A percentile compares a stretch with the other conserved stretches of the same genome.
These are phyloP conservation scores for Trematocara caparti DNA, from an alignment of 2,797 vertebrate genomes.

Conservation along the genomic window DNA sequence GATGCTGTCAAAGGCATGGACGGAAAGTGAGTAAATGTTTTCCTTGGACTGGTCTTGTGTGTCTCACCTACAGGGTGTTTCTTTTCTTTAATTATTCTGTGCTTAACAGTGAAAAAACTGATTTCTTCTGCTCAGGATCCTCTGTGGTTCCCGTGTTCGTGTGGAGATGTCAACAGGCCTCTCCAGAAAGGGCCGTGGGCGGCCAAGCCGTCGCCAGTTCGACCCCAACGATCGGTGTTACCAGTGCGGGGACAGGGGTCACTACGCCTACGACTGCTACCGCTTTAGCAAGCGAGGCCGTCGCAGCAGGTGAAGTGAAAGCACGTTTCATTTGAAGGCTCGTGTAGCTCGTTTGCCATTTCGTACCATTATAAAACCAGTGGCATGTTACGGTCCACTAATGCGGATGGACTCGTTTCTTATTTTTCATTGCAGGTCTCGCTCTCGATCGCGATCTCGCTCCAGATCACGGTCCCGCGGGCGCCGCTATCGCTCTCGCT, in stretches of 20 bases:
- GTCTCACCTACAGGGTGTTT: accelerated
- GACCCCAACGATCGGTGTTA: slow-evolving; percentile 83
- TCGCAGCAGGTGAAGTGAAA: slow-evolving; percentile 57
- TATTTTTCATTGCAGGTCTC: slow-evolving; percentile 50
- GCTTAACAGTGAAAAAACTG: background rate
- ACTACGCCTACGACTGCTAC: slow-evolving; percentile 85
- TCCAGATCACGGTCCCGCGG: slow-evolving; percentile 80
- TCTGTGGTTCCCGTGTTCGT: slow-evolving; percentile 81
- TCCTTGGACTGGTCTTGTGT: background rate
- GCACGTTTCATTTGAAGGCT: background rate
- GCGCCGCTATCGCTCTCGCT: slow-evolving; percentile 74
- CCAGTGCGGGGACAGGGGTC: slow-evolving; percentile 82
- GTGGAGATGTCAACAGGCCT: slow-evolving; percentile 83
- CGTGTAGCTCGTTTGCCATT: accelerated
- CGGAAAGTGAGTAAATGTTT: slow-evolving; percentile 70
- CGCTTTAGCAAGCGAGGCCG: slow-evolving; percentile 81
- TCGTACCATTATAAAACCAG: background rate
- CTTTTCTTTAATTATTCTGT: background rate
- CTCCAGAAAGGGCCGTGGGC: slow-evolving; percentile 80
- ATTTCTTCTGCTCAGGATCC: slow-evolving; percentile 54
- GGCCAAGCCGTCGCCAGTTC: slow-evolving; percentile 80
- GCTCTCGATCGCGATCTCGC: slow-evolving; percentile 63
- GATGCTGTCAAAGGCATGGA: slow-evolving; percentile 81
- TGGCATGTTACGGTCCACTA: accelerated
- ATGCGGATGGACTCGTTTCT: background rate